A percentile compares a stretch with the other conserved stretches of the same genome.
These are phyloP conservation scores for Drosophila watanabei DNA, from an alignment of 1,140 invertebrate genomes.

Conservation along the genomic window DNA sequence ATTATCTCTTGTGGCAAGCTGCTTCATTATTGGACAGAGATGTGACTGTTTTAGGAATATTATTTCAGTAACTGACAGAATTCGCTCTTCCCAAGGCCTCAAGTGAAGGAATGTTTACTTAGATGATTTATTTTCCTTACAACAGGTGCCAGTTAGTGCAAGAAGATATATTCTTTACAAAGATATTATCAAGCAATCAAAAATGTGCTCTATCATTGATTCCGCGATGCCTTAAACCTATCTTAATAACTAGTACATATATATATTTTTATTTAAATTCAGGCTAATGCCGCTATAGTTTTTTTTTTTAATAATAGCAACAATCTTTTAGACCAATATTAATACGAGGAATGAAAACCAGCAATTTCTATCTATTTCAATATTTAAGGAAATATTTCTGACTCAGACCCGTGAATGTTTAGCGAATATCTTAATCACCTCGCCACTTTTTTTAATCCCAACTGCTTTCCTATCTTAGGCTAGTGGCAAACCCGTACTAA, in stretches of 20 bases:
- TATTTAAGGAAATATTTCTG: background rate
- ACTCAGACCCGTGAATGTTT: background rate
- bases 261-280: too few species aligned
- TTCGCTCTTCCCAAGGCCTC: background rate
- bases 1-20: background rate
- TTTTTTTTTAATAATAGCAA: too few species aligned
- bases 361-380: background rate
- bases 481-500: background rate
- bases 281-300: too few species aligned
- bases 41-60: background rate
- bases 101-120: background rate
- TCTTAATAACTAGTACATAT: too few species aligned
- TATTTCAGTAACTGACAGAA: background rate
- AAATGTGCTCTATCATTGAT: background rate
- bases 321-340: too few species aligned
- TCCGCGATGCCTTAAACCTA: too few species aligned
- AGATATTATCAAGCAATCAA: background rate
- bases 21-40: background rate
- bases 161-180: background rate
- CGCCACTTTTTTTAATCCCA: background rate
- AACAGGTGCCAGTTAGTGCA: background rate
- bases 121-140: background rate
- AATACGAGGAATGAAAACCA: too few species aligned
- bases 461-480: background rate
- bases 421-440: background rate